Percentiles rank a stretch among this genome's conserved stretches.
Evolutionary conservation across 2,888 invertebrate genomes (phyloP).

Genomic region (Pilophorus perplexus): DNA sequence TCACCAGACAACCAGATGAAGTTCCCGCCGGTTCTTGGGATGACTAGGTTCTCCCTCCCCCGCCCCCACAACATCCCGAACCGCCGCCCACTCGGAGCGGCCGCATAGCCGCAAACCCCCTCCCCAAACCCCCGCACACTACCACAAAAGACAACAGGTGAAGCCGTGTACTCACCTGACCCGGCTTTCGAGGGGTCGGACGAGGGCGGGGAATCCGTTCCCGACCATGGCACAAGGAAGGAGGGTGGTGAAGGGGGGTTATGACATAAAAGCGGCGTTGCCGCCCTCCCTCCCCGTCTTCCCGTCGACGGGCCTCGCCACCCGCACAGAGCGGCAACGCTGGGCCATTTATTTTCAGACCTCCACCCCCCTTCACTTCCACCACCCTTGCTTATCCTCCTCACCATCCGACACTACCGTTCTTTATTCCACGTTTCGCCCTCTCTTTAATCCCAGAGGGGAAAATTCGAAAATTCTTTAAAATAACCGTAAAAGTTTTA

Average conservation of each 20-base stretch:
- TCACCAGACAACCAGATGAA: neutral
- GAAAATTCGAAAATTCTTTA: no score
- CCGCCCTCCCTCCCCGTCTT: constrained; percentile 2
- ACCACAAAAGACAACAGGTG: neutral
- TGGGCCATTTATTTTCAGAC: constrained; percentile 36
- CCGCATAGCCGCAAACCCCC: neutral
- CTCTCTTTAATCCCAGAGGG: no score
- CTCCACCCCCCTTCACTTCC: neutral
- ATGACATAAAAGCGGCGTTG: constrained; percentile 30
- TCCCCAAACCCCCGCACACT: neutral
- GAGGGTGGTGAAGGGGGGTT: no score
- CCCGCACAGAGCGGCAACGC: constrained; percentile 13
- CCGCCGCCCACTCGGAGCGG: no score
- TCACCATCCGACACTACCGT: no score
- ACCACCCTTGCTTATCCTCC: neutral
- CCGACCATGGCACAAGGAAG: no score
- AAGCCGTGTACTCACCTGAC: constrained; percentile 16
- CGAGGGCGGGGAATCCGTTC: neutral
- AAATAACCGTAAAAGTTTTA: no score
- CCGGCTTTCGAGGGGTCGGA: neutral
- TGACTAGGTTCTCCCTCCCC: neutral
- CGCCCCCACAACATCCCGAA: no score
- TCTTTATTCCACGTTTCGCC: no score
- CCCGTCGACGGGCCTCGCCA: no score
- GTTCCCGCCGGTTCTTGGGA: neutral